Conservation (phyloP, 1,140 invertebrate species). For the Archivesica marissinica region DNA sequence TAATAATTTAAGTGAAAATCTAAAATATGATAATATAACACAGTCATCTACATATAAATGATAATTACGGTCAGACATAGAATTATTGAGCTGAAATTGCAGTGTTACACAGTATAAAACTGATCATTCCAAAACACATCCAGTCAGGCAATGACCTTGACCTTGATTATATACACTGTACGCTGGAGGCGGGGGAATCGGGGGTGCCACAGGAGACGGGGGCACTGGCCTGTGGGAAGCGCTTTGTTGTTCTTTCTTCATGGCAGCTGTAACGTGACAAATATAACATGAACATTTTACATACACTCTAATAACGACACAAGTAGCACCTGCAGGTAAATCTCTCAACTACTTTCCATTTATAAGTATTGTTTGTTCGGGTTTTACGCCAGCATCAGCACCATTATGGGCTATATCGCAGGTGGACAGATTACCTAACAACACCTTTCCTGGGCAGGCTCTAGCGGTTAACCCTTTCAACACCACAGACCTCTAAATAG, state of each 20-base stretch:
- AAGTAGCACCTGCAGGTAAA: not conserved
- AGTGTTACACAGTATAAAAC: not conserved
- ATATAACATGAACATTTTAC: not conserved
- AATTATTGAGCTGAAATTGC: not conserved
- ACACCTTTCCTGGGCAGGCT: too few relatives aligned
- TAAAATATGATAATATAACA: not conserved
- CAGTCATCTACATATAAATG: not conserved
- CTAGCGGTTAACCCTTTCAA: too few relatives aligned
- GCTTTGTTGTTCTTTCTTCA: conserved; percentile 62
- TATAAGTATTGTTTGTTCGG: too few relatives aligned
- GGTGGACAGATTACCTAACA: too few relatives aligned
- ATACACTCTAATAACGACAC: not conserved
- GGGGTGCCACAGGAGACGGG: conserved; percentile 72
- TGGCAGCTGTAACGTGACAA: conserved; percentile 66
- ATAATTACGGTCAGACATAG: not conserved
- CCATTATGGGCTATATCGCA: too few relatives aligned
- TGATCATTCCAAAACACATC: not conserved
- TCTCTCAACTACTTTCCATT: not conserved
- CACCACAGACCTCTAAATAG: too few relatives aligned
- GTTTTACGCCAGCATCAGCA: too few relatives aligned
- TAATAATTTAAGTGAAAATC: too few relatives aligned
- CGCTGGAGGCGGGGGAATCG: conserved; percentile 77
- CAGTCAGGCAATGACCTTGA: conserved; percentile 19
- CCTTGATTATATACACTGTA: conserved; percentile 52
- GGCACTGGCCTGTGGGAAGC: conserved; percentile 61